Evolutionary conservation across 2,888 invertebrate species (phyloP).

Genomic region (Mythimna pallens): DNA sequence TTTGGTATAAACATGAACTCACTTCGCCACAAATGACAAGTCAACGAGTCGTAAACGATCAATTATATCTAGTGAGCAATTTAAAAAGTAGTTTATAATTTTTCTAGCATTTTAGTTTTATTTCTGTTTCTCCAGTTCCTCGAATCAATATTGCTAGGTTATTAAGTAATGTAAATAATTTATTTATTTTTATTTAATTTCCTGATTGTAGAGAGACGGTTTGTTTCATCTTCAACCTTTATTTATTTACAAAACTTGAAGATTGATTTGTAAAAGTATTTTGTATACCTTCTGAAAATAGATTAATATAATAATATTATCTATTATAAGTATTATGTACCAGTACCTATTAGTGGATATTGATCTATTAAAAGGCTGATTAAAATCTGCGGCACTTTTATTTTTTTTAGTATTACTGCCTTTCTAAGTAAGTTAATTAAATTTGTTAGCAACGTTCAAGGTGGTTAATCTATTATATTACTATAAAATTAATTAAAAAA

Average conservation of each 20-base stretch:
- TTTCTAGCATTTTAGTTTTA: neutral
- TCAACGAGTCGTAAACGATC: neutral
- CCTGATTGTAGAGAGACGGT: neutral
- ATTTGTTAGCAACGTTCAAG: neutral
- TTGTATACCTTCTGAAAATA: neutral
- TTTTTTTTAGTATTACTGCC: too few species aligned
- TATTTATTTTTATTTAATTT: conserved; percentile 10
- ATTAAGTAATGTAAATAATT: neutral
- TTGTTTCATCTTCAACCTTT: neutral
- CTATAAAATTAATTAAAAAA: too few species aligned
- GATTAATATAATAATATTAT: neutral
- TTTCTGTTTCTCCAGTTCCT: neutral
- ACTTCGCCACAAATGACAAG: neutral
- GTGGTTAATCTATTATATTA: neutral
- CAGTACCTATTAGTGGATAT: too few species aligned
- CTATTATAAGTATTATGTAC: too few species aligned
- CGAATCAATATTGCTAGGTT: neutral
- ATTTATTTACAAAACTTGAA: conserved; percentile 5
- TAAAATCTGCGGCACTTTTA: neutral
- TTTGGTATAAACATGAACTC: neutral
- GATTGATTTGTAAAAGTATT: neutral
- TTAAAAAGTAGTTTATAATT: neutral
- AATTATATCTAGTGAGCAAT: neutral
- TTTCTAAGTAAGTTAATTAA: neutral
- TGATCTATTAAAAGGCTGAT: neutral